These are phyloP conservation scores for Neodontobutis hainanensis DNA, from an alignment of 2,113 vertebrate genomes.

Conservation along the genomic window DNA sequence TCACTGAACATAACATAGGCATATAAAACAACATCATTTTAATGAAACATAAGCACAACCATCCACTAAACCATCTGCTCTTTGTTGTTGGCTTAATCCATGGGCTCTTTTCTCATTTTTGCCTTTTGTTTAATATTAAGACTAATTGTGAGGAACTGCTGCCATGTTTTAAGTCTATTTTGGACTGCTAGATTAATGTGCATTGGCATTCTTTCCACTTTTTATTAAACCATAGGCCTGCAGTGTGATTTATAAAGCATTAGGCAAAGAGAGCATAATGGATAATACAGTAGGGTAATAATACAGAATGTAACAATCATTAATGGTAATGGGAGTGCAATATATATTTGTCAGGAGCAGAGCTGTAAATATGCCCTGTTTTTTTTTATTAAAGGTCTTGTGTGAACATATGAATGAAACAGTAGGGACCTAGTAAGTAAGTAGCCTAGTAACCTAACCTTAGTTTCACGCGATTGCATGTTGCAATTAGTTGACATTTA, in stretches of 20 bases:
- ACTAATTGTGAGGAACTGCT: conserved; percentile 14
- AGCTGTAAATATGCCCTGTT: neutral
- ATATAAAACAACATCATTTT: conserved; percentile 11
- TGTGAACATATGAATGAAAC: too few species aligned
- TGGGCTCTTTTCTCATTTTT: conserved; percentile 6
- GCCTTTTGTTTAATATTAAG: conserved; percentile 34
- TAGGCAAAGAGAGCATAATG: conserved; percentile 10
- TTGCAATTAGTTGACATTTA: too few species aligned
- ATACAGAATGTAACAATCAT: neutral
- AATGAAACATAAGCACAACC: conserved; percentile 13
- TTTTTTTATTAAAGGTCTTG: too few species aligned
- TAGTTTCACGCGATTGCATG: too few species aligned
- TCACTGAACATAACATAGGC: neutral
- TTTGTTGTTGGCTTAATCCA: conserved; percentile 23
- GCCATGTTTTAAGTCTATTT: conserved; percentile 28
- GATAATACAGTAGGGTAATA: conserved; percentile 6
- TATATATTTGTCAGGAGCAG: neutral
- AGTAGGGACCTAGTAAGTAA: too few species aligned
- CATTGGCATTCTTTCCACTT: conserved; percentile 2
- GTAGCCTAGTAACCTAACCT: too few species aligned
- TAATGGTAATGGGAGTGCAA: neutral
- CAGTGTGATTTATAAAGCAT: conserved; percentile 9
- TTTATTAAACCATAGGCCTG: conserved; percentile 16
- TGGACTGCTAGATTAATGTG: conserved; percentile 29
- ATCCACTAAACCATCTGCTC: conserved; percentile 27